Evolutionary conservation across 2,888 invertebrate species (phyloP), one percentile per base, ranked within the genome.

Genomic region (Dryobota labecula): DNA sequence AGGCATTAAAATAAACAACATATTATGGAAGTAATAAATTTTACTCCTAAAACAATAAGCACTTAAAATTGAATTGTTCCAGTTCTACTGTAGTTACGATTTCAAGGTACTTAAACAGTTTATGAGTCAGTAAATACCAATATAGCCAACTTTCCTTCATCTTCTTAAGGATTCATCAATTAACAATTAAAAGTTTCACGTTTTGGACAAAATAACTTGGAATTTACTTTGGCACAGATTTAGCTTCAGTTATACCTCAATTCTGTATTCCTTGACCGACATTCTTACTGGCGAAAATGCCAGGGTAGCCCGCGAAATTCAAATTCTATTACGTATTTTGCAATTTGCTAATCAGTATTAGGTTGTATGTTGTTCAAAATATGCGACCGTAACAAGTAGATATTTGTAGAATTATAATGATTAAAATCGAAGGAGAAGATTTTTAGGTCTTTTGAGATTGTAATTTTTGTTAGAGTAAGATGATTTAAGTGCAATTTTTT

Each of bases 161-260:
- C 69, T 84, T 74, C 62, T 83, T 70, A 82, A 85, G 79, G 87
- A 88, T 88, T 87, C 86, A 89, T 76, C 91, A 91, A 91, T 92
- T 92, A 90, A 91, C 91, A 91, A 91, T 92, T 92, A 90, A 91
- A 93, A 92, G 89, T 92, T 92, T 82, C 85, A 77, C 66, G 53
- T 67, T 82, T 71, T 84, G 80, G 73, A 83, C 80, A 82, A 84
- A 87, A 88, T 88, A 89, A 87, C 84, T 90, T 85, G 73, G 70
- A 88, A 88, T 87, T 88, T 89, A 87, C 88, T 86, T 90, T 86
- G 78, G 82, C 84, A 81, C 38, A 54, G 49, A 49, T 57, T 76
- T 57, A 45, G 51, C 49, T 76, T 60, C 53, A 74, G 41, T 64
- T 57, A 47, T 67, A 65, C 57, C 54, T 66, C 43, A 56, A 63